phyloP scores from a whole-genome alignment of 2,797 vertebrate genomes.

The Dendrocincla tyrannina region DNA sequence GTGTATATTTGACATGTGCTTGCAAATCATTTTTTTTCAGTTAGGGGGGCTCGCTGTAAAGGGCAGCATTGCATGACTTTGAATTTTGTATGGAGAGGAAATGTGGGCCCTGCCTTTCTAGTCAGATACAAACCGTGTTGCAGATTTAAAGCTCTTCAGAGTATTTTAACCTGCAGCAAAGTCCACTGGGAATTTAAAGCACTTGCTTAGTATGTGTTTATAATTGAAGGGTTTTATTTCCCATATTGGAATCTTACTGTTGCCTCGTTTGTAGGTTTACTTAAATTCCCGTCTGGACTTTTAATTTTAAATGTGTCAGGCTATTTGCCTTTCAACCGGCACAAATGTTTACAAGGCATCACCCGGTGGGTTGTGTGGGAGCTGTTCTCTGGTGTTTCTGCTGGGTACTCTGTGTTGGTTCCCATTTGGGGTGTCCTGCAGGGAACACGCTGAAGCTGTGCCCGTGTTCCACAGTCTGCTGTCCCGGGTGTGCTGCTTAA shows the following conservation, averaged over 20 bases:
- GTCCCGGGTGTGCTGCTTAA: not conserved
- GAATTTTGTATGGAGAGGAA: not conserved
- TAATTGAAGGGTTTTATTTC: not conserved
- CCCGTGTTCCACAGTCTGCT: not conserved
- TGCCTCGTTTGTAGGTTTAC: not conserved
- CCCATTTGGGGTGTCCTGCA: not conserved
- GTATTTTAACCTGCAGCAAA: not conserved
- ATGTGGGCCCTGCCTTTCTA: not conserved
- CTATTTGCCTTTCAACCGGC: not conserved
- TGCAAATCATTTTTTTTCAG: not conserved
- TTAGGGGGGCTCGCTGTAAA: not conserved
- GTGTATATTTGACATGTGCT: not conserved
- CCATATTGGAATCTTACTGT: rapidly evolving
- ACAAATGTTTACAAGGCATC: not conserved
- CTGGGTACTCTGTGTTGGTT: not conserved
- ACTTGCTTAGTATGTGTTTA: not conserved
- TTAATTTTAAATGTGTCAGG: not conserved
- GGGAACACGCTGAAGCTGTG: not conserved
- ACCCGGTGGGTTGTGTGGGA: not conserved
- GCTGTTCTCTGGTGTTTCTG: not conserved
- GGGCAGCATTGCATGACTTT: not conserved
- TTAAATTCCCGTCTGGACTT: not conserved
- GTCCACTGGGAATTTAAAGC: not conserved
- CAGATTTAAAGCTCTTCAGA: not conserved
- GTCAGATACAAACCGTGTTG: rapidly evolving